These are phyloP conservation scores for Sebastolobus alascanus DNA, from an alignment of 2,797 vertebrate genomes.

Conservation along the genomic window DNA sequence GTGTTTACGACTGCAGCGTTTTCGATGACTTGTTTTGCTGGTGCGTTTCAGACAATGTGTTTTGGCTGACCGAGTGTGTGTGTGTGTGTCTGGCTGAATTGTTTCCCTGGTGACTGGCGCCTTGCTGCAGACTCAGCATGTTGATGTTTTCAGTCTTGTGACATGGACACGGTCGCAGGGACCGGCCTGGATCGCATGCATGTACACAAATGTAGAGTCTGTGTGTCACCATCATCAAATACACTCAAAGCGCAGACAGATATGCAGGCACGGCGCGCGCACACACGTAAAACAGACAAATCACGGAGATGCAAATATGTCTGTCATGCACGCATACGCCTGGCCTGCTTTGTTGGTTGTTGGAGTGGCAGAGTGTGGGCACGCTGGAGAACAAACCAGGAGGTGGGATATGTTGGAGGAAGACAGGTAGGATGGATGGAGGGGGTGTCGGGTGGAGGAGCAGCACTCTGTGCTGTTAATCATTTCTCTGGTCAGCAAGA, in stretches of 20 bases:
- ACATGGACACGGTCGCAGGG: slow-evolving; percentile 65
- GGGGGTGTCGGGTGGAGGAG: slow-evolving; percentile 40
- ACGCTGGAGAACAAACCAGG: slow-evolving; percentile 39
- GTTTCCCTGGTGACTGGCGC: slow-evolving; percentile 77
- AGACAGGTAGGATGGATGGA: slow-evolving; percentile 32
- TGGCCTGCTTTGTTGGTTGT: slow-evolving; percentile 36
- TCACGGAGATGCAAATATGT: slow-evolving; percentile 38
- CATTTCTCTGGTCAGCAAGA: slow-evolving; percentile 24
- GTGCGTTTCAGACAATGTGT: slow-evolving; percentile 66
- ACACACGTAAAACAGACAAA: slow-evolving; percentile 23
- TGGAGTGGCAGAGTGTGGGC: slow-evolving; percentile 55
- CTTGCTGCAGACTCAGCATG: slow-evolving; percentile 81
- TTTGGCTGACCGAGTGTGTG: slow-evolving; percentile 63
- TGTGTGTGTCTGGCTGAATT: slow-evolving; percentile 30
- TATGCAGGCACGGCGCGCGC: neutral
- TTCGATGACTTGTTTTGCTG: slow-evolving; percentile 68
- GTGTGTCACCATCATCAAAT: slow-evolving; percentile 7
- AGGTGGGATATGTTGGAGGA: slow-evolving; percentile 41
- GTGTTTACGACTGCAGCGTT: slow-evolving; percentile 69
- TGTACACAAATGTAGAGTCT: neutral
- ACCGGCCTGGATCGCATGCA: slow-evolving; percentile 42
- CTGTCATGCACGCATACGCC: slow-evolving; percentile 17
- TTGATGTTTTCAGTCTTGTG: slow-evolving; percentile 82
- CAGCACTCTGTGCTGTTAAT: slow-evolving; percentile 23
- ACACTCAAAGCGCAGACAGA: neutral